Evolutionary conservation across 2,113 vertebrate genomes (phyloP).

Genomic region (Aldabrachelys gigantea): DNA sequence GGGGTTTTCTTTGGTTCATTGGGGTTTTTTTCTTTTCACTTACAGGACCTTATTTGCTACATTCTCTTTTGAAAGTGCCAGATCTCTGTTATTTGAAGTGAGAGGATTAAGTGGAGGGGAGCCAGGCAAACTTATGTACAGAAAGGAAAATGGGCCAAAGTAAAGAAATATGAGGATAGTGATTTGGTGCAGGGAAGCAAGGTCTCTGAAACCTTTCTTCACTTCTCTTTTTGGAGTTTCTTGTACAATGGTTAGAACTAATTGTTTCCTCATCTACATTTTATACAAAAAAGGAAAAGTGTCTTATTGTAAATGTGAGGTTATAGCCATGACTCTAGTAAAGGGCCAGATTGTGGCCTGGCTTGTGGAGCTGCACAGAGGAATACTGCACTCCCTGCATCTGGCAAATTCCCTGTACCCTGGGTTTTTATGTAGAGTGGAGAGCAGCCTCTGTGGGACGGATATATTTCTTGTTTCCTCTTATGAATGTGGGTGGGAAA

Average conservation of each 20-base stretch:
- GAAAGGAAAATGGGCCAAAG: not conserved
- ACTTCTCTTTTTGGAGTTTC: not conserved
- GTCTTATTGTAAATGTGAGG: not conserved
- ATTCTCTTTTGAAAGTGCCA: not conserved
- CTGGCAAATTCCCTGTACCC: not conserved
- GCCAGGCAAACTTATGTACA: not conserved
- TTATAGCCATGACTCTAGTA: not conserved
- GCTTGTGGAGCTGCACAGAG: not conserved
- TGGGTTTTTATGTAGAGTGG: not conserved
- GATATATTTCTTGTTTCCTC: not conserved
- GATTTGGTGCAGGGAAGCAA: not conserved
- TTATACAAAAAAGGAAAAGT: not conserved
- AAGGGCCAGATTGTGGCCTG: not conserved
- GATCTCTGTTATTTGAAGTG: not conserved
- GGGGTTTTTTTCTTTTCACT: not conserved
- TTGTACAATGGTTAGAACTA: not conserved
- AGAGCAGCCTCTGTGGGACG: not conserved
- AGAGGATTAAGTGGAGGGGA: not conserved
- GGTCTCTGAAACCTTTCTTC: not conserved
- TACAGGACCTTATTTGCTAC: not conserved
- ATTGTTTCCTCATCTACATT: not conserved
- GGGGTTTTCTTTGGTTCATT: not conserved
- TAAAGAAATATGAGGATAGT: not conserved
- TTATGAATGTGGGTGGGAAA: not conserved
- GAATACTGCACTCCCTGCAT: not conserved